These are phyloP conservation scores for Galerucella nymphaeae DNA, from an alignment of 2,888 invertebrate genomes.

Conservation along the genomic window DNA sequence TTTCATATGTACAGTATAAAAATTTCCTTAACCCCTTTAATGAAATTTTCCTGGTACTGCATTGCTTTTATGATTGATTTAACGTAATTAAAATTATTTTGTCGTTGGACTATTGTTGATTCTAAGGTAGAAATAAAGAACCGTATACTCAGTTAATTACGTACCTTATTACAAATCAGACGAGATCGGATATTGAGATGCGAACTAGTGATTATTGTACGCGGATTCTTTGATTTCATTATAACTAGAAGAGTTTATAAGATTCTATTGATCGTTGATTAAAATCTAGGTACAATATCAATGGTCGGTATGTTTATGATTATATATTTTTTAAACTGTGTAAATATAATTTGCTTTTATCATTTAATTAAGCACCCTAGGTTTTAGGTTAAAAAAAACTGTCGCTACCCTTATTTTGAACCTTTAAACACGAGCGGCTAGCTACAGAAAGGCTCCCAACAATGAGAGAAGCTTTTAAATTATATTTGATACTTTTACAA, in stretches of 20 bases:
- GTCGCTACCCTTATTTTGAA: no score
- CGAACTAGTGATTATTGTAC: constrained; percentile 13
- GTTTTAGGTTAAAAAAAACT: no score
- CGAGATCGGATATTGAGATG: constrained; percentile 15
- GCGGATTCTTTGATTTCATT: constrained; percentile 25
- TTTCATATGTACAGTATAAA: no score
- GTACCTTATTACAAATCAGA: constrained; percentile 18
- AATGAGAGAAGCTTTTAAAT: no score
- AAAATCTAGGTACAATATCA: not conserved
- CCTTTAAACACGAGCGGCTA: no score
- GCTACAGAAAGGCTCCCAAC: no score
- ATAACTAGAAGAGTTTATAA: constrained; percentile 7
- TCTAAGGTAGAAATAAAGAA: constrained; percentile 14
- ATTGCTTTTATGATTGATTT: constrained; percentile 20
- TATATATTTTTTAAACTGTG: no score
- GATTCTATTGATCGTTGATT: constrained; percentile 8
- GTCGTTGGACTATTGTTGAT: constrained; percentile 23
- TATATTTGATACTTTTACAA: no score
- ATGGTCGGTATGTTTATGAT: constrained; percentile 9
- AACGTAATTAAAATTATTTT: constrained; percentile 25
- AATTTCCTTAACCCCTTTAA: not conserved
- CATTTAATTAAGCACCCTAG: no score
- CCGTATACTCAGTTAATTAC: constrained; percentile 23
- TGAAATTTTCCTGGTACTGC: not conserved
- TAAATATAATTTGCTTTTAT: no score